A percentile compares a stretch with the other conserved stretches of the same genome.
Conservation (phyloP, 2,888 invertebrate genomes). For the Carcina quercana region DNA sequence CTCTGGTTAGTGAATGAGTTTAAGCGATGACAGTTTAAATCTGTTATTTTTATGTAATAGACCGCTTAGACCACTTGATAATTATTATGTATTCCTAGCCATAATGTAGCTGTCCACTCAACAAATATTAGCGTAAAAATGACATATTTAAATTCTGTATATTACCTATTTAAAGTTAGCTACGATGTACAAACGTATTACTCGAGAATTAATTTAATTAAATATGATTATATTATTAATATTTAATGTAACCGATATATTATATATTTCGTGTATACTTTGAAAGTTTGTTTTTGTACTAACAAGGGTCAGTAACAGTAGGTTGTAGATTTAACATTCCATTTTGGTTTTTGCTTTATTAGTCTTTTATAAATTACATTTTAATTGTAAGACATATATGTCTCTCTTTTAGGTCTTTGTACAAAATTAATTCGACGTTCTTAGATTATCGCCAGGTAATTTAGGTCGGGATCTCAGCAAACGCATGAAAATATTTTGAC, state of each 20-base stretch:
- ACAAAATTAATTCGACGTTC: too few species aligned
- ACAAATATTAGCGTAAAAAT: constrained; percentile 3
- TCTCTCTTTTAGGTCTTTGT: too few species aligned
- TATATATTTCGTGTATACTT: constrained; percentile 16
- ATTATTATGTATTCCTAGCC: background rate
- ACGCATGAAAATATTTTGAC: too few species aligned
- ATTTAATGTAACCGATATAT: background rate
- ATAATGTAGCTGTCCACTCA: background rate
- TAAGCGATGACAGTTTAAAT: constrained; percentile 21
- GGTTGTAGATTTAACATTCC: constrained; percentile 63
- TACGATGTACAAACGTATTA: constrained; percentile 12
- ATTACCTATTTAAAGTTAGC: constrained; percentile 26
- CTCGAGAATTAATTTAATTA: background rate
- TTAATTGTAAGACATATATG: too few species aligned
- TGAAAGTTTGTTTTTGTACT: constrained; percentile 27
- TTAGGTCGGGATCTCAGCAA: too few species aligned
- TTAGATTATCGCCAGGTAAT: too few species aligned
- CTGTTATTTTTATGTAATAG: constrained; percentile 20
- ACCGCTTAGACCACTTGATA: background rate
- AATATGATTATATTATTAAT: constrained; percentile 3
- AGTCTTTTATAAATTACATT: too few species aligned
- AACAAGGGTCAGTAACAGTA: constrained; percentile 37
- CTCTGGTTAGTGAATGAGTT: constrained; percentile 54
- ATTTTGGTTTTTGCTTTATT: constrained; percentile 22
- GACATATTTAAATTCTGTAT: constrained; percentile 14